Evolutionary conservation across 1,140 invertebrate genomes (phyloP), one percentile per base, ranked within the genome.

Genomic region (Macrobrachium nipponense): DNA sequence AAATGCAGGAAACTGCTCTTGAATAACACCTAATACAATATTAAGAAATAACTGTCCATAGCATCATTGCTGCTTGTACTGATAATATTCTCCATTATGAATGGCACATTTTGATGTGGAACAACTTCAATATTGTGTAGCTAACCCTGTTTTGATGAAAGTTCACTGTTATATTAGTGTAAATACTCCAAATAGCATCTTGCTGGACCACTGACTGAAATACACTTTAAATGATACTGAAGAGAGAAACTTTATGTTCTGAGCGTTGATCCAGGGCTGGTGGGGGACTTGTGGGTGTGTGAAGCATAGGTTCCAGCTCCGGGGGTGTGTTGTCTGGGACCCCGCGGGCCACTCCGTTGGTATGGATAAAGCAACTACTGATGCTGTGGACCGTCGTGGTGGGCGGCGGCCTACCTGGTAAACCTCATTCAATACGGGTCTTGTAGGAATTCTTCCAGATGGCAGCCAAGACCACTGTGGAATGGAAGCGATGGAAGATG

Each of bases 371-470:
- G 78, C 82, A 80, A 80, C 82, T 83, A 78, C 75, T 82, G 76
- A 87, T 87, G 81, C 87, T 87, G 82, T 72, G 75, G 82, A 87
- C 87, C 80, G 81, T 80, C 81, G 77, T 80, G 60, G 77, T 60
- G 36, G 51, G 62, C 77, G 72, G 79, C 79, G 86, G 80, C 64
- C 80, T 70, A 61, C 59, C 77, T 23, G 80, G 77, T 62, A 81
- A 87, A 79, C 82, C 87, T 89, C 89, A 89, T 88, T 89, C 89
- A 83, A 88, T 87, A 77, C 89, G 89, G 87, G 96, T 95, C 93
- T 97, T 98, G 94, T 99, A 99, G 90, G 96, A 97, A 89, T 97
- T 98, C 92, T 98, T 98, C 98, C 98, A 99, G 86, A 99, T 98
- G 92, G 99, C 98, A 88, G 97, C 97, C 87, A 99, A 94, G 92